phyloP scores from a whole-genome alignment of 1,140 invertebrate species.

The Drosophila ercepeae region DNA sequence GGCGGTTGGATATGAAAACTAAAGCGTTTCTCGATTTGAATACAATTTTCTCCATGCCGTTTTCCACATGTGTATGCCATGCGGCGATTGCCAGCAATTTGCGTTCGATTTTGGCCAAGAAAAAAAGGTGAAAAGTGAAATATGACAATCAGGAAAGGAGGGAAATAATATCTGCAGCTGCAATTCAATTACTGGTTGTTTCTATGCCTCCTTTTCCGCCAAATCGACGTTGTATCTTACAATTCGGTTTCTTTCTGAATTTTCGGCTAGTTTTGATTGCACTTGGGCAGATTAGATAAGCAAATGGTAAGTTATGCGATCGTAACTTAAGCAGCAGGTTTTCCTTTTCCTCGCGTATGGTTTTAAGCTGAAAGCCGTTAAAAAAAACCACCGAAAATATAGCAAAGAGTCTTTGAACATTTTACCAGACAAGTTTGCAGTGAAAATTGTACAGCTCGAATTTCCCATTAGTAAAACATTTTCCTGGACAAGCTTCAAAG shows the following conservation, averaged over 20 bases:
- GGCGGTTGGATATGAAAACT: constrained; percentile 30
- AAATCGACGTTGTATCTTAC: constrained; percentile 5
- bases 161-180: constrained; percentile 27
- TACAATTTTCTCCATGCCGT: constrained; percentile 1
- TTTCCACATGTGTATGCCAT: constrained; percentile 4
- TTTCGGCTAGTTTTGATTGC: constrained; percentile 40
- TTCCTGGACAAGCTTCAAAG: neutral
- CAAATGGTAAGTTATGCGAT: constrained; percentile 45
- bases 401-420: neutral
- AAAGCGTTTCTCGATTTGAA: constrained; percentile 6
- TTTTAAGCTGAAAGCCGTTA: constrained; percentile 2
- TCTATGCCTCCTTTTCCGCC: constrained; percentile 6
- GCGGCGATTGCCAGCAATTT: constrained; percentile 11
- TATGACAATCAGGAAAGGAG: constrained; percentile 7
- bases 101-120: constrained; percentile 30
- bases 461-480: constrained; percentile 16
- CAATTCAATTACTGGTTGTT: constrained; percentile 32
- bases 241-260: constrained; percentile 12
- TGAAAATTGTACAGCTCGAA: constrained; percentile 2
- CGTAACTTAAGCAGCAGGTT: constrained; percentile 33
- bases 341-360: neutral
- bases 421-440: neutral
- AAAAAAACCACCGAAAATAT: constrained; percentile 2
- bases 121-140: constrained; percentile 32
- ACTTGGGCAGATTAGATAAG: constrained; percentile 49